These are phyloP conservation scores for Vandiemenella viatica DNA, from an alignment of 2,888 invertebrate species.

Conservation along the genomic window DNA sequence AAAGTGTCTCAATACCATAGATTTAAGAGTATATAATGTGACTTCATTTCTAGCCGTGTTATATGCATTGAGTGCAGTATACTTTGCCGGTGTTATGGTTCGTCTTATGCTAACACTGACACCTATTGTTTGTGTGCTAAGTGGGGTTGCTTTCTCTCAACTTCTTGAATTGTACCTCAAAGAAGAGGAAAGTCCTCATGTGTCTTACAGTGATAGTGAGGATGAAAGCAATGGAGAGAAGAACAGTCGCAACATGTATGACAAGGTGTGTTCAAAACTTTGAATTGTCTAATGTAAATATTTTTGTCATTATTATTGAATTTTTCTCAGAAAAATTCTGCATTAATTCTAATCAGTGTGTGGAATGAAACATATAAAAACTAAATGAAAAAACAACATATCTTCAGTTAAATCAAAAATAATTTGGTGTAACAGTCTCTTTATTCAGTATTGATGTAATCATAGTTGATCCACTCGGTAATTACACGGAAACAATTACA, in stretches of 20 bases:
- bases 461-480: too few relatives aligned
- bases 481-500: too few relatives aligned
- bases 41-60: slow-evolving; percentile 55
- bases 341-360: too few relatives aligned
- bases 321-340: too few relatives aligned
- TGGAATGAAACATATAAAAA: too few relatives aligned
- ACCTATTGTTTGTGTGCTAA: slow-evolving; percentile 92
- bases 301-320: too few relatives aligned
- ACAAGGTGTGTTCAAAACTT: slow-evolving; percentile 49
- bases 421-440: too few relatives aligned
- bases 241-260: slow-evolving; percentile 53
- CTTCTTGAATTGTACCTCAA: slow-evolving; percentile 74
- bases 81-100: slow-evolving; percentile 99
- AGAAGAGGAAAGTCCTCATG: slow-evolving; percentile 39
- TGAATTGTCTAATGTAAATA: too few relatives aligned
- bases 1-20: neutral
- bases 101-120: slow-evolving; percentile 95
- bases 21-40: neutral
- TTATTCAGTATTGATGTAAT: too few relatives aligned
- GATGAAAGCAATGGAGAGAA: slow-evolving; percentile 31
- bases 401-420: too few relatives aligned
- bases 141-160: slow-evolving; percentile 89
- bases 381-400: too few relatives aligned
- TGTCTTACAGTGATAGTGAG: slow-evolving; percentile 30
- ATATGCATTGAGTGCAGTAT: slow-evolving; percentile 95